A percentile compares a stretch with the other conserved stretches of the same genome.
Conservation (phyloP, 2,888 invertebrate genomes). For the Cosmopolites sordidus region DNA sequence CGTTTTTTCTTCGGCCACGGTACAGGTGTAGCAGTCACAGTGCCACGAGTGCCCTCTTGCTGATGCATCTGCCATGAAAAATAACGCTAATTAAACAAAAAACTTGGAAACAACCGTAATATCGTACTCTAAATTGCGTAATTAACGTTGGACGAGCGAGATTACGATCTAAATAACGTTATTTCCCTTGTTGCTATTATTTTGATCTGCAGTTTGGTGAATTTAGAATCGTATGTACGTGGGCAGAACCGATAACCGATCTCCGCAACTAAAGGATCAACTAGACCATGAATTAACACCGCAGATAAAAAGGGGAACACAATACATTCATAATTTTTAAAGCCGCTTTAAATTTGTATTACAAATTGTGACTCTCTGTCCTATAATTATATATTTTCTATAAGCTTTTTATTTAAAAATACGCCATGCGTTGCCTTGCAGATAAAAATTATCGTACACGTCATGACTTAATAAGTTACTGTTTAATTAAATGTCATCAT, state of each 20-base stretch:
- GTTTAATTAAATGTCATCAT: too few species aligned
- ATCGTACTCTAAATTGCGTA: slow-evolving; percentile 2
- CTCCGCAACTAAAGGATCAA: neutral
- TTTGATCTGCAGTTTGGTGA: neutral
- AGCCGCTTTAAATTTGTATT: too few species aligned
- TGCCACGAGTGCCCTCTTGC: slow-evolving; percentile 1
- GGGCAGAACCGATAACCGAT: slow-evolving; percentile 1
- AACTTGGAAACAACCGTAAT: slow-evolving; percentile 2
- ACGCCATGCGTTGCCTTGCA: too few species aligned
- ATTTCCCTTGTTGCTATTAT: slow-evolving; percentile 2
- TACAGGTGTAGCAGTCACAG: slow-evolving; percentile 24
- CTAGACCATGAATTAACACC: neutral
- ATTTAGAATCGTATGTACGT: slow-evolving; percentile 1
- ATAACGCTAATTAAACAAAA: slow-evolving; percentile 14
- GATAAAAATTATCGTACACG: too few species aligned
- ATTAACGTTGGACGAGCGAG: neutral
- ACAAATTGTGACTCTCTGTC: too few species aligned
- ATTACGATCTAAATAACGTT: slow-evolving; percentile 1
- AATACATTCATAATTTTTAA: too few species aligned
- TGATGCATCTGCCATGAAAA: slow-evolving; percentile 12
- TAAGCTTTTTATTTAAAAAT: too few species aligned
- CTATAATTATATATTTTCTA: too few species aligned
- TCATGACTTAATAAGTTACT: too few species aligned
- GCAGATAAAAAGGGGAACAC: too few species aligned
- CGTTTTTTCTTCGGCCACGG: slow-evolving; percentile 26